These are phyloP conservation scores for Cetonia aurata DNA, from an alignment of 2,888 invertebrate genomes.

Conservation along the genomic window DNA sequence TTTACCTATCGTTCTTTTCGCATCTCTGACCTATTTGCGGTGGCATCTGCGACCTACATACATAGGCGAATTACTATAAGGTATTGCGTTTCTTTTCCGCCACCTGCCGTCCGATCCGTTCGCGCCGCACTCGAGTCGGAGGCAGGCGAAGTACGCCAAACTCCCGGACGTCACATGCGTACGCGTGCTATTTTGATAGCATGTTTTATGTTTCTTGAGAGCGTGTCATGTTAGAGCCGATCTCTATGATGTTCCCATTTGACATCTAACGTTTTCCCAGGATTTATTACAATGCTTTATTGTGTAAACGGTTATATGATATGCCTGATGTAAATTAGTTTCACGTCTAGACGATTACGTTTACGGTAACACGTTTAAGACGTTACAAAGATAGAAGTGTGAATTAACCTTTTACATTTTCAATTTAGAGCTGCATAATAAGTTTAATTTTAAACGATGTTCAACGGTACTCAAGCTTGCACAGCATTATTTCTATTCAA, in stretches of 20 bases:
- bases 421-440: too few species aligned
- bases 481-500: too few species aligned
- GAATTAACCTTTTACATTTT: too few species aligned
- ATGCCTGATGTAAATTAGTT: conserved; percentile 8
- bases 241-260: conserved; percentile 2
- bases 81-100: conserved; percentile 50
- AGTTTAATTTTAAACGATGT: too few species aligned
- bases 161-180: background rate
- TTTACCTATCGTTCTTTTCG: conserved; percentile 44
- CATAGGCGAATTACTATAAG: conserved; percentile 49
- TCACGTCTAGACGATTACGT: background rate
- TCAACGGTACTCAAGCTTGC: too few species aligned
- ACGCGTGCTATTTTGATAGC: conserved; percentile 37
- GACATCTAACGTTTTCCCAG: conserved; percentile 19
- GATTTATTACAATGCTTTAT: background rate
- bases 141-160: conserved; percentile 36
- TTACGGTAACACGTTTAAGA: conserved; percentile 9
- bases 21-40: conserved; percentile 51
- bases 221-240: background rate
- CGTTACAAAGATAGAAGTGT: too few species aligned
- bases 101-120: conserved; percentile 48
- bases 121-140: background rate
- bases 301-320: conserved; percentile 1
- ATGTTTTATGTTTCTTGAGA: conserved; percentile 30
- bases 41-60: conserved; percentile 54